A percentile compares a stretch with the other conserved stretches of the same genome.
phyloP scores from a whole-genome alignment of 2,113 vertebrate species.

The Pachycephala philippinensis region DNA sequence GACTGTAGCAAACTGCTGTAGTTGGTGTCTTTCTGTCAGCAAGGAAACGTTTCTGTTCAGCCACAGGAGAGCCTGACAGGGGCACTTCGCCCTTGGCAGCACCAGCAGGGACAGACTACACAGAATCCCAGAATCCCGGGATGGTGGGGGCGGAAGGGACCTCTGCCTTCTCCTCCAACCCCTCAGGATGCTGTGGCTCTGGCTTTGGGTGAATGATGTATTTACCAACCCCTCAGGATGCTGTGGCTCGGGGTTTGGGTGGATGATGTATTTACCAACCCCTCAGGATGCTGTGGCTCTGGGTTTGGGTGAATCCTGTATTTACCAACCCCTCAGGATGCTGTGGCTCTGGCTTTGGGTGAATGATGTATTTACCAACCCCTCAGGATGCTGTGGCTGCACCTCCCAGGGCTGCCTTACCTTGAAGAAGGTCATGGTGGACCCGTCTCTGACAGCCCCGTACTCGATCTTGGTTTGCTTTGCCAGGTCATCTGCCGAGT shows the following conservation, averaged over 20 bases:
- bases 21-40: neutral
- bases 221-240: no score
- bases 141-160: neutral
- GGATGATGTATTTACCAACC: no score
- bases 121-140: neutral
- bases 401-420: conserved; percentile 58
- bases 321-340: no score
- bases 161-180: neutral
- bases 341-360: no score
- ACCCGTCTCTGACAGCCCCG: conserved; percentile 92
- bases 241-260: no score
- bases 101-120: neutral
- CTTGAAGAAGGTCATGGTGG: conserved; percentile 99
- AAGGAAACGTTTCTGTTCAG: neutral
- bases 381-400: accelerated
- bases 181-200: neutral
- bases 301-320: no score
- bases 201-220: no score
- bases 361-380: neutral
- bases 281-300: no score
- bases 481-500: conserved; percentile 94
- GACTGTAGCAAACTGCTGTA: neutral
- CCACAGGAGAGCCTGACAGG: neutral
- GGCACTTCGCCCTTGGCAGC: neutral
- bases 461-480: conserved; percentile 99